A percentile compares a stretch with the other conserved stretches of the same genome.
Conservation (phyloP, 2,113 vertebrate species). For the Proterorhinus semilunaris region DNA sequence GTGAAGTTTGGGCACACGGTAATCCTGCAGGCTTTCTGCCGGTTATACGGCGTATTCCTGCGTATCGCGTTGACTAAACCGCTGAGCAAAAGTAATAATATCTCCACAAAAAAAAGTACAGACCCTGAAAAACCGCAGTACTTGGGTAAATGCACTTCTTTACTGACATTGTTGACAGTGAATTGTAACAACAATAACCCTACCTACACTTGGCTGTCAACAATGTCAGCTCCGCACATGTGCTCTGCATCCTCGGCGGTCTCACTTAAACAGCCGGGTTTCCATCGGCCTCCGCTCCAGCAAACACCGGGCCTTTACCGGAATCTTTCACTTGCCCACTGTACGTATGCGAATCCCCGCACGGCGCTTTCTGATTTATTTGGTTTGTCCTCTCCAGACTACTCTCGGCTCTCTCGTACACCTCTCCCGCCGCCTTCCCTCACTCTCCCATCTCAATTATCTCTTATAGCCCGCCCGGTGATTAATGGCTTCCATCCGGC, state of each 20-base stretch:
- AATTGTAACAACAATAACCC: too few species aligned
- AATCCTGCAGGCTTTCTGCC: too few species aligned
- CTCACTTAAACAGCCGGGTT: conserved; percentile 52
- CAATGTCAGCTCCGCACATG: conserved; percentile 12
- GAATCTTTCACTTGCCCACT: conserved; percentile 62
- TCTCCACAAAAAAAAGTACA: too few species aligned
- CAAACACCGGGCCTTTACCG: conserved; percentile 48
- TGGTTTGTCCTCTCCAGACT: conserved; percentile 61
- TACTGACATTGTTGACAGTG: too few species aligned
- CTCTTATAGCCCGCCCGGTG: conserved; percentile 79
- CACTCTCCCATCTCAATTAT: conserved; percentile 77
- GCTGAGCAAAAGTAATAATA: too few species aligned
- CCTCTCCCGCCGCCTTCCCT: conserved; percentile 52
- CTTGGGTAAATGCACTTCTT: too few species aligned
- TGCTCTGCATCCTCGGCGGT: conserved; percentile 27
- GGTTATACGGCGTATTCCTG: too few species aligned
- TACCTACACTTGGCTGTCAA: conserved; percentile 58
- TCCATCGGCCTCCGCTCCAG: conserved; percentile 36
- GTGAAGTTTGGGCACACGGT: too few species aligned
- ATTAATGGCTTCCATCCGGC: conserved; percentile 85
- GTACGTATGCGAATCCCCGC: conserved; percentile 58
- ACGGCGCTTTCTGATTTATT: conserved; percentile 69
- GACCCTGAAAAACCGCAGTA: too few species aligned
- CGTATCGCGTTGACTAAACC: too few species aligned
- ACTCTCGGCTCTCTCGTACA: conserved; percentile 17